Percentiles rank a stretch among this genome's conserved stretches.
Evolutionary conservation across 2,888 invertebrate genomes (phyloP).

Genomic region (Pheosia tremula): DNA sequence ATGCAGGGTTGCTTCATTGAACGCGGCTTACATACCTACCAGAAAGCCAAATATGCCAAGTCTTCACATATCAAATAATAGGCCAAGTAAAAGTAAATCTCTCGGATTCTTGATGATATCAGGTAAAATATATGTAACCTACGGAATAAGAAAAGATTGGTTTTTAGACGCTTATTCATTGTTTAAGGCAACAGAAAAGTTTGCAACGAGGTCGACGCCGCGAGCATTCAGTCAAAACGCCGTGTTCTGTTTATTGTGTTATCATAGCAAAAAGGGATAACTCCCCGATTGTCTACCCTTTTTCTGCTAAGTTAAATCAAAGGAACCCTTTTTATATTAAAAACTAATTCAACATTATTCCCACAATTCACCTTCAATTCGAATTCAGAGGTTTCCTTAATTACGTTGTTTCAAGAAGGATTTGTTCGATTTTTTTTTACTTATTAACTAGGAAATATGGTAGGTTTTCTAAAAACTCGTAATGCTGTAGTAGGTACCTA

Average conservation of each 20-base stretch:
- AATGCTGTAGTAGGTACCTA: too few species aligned
- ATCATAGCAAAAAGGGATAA: neutral
- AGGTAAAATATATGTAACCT: too few species aligned
- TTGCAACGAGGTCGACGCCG: neutral
- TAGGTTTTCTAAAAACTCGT: neutral
- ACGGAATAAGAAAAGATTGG: too few species aligned
- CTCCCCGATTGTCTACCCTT: neutral
- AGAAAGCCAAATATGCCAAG: too few species aligned
- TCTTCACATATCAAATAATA: too few species aligned
- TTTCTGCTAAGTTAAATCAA: slow-evolving; percentile 2
- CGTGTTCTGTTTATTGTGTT: slow-evolving; percentile 1
- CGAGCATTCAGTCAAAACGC: neutral
- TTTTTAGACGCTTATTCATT: neutral
- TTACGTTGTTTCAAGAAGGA: neutral
- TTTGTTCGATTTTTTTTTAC: too few species aligned
- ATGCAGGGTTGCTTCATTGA: too few species aligned
- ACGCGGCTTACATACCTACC: too few species aligned
- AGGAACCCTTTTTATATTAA: neutral
- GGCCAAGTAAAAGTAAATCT: too few species aligned
- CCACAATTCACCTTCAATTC: neutral
- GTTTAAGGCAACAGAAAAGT: neutral
- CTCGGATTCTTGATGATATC: too few species aligned
- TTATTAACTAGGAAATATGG: too few species aligned
- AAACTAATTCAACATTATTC: neutral
- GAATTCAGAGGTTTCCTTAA: neutral